phyloP scores from a whole-genome alignment of 2,113 vertebrate species.

The Rhinolophus sinicus region DNA sequence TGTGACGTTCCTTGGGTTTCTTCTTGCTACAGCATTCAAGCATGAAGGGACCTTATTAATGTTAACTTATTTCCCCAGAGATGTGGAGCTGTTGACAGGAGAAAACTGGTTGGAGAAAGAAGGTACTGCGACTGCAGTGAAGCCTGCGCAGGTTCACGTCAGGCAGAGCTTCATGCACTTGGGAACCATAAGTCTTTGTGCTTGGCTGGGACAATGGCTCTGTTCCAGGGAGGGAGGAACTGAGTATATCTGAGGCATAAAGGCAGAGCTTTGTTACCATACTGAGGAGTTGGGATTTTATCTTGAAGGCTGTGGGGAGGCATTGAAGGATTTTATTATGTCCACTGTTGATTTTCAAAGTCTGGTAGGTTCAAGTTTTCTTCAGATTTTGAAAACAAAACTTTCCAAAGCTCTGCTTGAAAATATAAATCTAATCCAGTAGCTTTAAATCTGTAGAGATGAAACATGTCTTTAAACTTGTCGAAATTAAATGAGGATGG shows the following conservation, averaged over 20 bases:
- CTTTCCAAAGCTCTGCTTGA: slow-evolving; percentile 41
- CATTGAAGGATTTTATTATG: slow-evolving; percentile 57
- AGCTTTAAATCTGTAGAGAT: slow-evolving; percentile 35
- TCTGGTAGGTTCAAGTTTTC: slow-evolving; percentile 61
- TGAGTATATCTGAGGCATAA: slow-evolving; percentile 16
- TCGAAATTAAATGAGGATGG: slow-evolving; percentile 51
- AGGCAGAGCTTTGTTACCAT: not conserved
- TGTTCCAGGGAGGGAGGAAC: not conserved
- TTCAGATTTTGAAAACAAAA: slow-evolving; percentile 62
- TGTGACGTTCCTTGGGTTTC: not conserved
- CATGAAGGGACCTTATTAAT: not conserved
- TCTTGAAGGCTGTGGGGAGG: slow-evolving; percentile 23
- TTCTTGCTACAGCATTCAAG: not conserved
- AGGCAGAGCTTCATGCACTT: not conserved
- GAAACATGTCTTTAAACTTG: slow-evolving; percentile 51
- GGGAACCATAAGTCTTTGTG: not conserved
- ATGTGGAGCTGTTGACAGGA: not conserved
- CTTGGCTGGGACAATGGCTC: not conserved
- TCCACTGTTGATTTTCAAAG: slow-evolving; percentile 61
- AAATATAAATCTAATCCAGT: slow-evolving; percentile 65
- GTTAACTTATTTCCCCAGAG: not conserved
- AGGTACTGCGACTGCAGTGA: not conserved
- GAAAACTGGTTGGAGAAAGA: not conserved
- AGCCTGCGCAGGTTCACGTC: not conserved
- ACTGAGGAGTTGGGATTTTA: slow-evolving; percentile 24